Percentiles rank a stretch among this genome's conserved stretches.
Conservation (phyloP, 2,797 vertebrate species). For the Ibycter americanus region DNA sequence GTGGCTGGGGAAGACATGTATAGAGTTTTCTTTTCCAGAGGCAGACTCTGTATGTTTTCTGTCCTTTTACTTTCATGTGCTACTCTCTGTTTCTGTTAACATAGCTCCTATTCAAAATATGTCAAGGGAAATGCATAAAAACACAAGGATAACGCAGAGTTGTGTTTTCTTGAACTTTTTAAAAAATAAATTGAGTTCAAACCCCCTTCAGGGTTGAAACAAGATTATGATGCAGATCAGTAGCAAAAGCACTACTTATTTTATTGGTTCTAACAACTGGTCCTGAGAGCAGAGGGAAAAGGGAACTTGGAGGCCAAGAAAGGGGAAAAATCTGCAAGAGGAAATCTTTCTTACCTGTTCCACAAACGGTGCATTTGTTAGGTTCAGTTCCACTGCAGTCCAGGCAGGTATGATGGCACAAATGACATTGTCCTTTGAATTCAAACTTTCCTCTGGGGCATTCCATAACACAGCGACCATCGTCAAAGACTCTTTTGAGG, state of each 20-base stretch:
- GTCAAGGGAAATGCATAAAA: not conserved
- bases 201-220: not conserved
- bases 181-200: not conserved
- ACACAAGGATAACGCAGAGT: not conserved
- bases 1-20: not conserved
- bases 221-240: not conserved
- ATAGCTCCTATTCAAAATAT: not conserved
- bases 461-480: constrained; percentile 78
- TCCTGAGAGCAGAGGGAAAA: not conserved
- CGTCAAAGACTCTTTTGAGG: constrained; percentile 82
- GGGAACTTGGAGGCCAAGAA: not conserved
- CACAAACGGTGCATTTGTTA: constrained; percentile 85
- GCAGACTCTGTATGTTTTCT: not conserved
- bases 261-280: not conserved
- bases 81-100: not conserved
- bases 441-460: constrained; percentile 83
- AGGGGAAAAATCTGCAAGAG: not conserved
- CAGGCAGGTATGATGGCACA: constrained; percentile 88
- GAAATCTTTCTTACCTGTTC: constrained; percentile 80
- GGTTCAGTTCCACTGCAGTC: constrained; percentile 84
- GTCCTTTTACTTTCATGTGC: not conserved
- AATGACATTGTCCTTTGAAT: constrained; percentile 78
- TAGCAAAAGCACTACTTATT: not conserved
- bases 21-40: not conserved
- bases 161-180: not conserved